These are phyloP conservation scores for Drosophila persimilis DNA, from an alignment of 1,140 invertebrate species.

Conservation along the genomic window DNA sequence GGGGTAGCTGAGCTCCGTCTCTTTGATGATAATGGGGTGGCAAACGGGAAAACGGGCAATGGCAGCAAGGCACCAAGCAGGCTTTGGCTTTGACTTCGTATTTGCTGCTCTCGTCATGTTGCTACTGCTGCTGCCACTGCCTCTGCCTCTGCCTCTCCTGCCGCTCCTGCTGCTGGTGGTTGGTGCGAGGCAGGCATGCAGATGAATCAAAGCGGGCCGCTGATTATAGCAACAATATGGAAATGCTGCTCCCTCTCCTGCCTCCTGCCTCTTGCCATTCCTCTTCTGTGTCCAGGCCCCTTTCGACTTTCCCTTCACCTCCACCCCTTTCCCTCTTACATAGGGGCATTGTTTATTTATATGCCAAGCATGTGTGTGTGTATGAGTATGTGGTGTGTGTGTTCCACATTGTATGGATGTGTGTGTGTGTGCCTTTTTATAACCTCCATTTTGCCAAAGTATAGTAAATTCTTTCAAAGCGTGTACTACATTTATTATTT, in stretches of 20 bases:
- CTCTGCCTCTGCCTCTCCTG: neutral
- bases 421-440: conserved; percentile 55
- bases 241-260: conserved; percentile 49
- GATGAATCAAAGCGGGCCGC: conserved; percentile 76
- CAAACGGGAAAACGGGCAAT: conserved; percentile 26
- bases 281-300: too few relatives aligned
- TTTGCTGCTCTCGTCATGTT: neutral
- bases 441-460: conserved; percentile 75
- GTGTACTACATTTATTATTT: conserved; percentile 79
- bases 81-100: conserved; percentile 52
- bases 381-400: conserved; percentile 23
- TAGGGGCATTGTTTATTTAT: conserved; percentile 78
- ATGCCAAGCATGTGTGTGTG: conserved; percentile 43
- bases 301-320: conserved; percentile 20
- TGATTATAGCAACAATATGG: conserved; percentile 79
- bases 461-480: conserved; percentile 80
- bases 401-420: conserved; percentile 9
- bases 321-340: conserved; percentile 44
- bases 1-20: conserved; percentile 48
- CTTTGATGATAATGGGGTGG: conserved; percentile 62
- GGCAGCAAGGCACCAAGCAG: conserved; percentile 42
- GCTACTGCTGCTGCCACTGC: neutral
- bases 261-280: neutral
- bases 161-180: conserved; percentile 22
- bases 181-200: conserved; percentile 55